Evolutionary conservation across 23 tunicate species (phyloP), one percentile per base, ranked within the genome.

Genomic region (Ascidia mentula): DNA sequence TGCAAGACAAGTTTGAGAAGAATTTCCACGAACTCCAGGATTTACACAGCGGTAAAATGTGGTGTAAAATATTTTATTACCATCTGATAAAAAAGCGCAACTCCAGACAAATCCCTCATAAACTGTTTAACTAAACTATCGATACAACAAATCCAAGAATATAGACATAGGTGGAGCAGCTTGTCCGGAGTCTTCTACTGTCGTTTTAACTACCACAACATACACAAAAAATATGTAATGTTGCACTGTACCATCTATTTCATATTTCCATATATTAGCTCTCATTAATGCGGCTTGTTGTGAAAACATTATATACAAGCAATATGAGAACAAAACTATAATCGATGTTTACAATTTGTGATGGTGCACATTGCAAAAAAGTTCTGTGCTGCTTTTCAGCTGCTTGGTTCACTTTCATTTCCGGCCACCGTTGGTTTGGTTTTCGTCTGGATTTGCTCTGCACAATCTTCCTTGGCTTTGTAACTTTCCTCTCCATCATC

Each of bases 21-120:
- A 80, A 79, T 17, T 96, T 87, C 45, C 84, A 96, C 45, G 32
- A 80, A 35, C 45, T 46, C 0, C 99, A 96, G 74, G 97, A 96
- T 65, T 5, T 61, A 28, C 99, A 96, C 74, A 90, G 98, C 38
- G 35, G 98, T 93, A 69, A n/a, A n/a, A n/a, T n/a, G n/a, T n/a
- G n/a, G n/a, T n/a, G n/a, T n/a, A n/a, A n/a, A n/a, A n/a, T n/a
- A n/a, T n/a, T n/a, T n/a, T n/a, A n/a, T n/a, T n/a, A n/a, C n/a
- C n/a, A n/a, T n/a, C n/a, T n/a, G n/a, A n/a, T n/a, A n/a, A n/a
- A n/a, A n/a, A n/a, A n/a, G n/a, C n/a, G n/a, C n/a, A n/a, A n/a
- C n/a, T n/a, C n/a, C n/a, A n/a, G n/a, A n/a, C n/a, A n/a, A n/a
- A n/a, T n/a, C n/a, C n/a, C n/a, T n/a, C n/a, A n/a, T n/a, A n/a